Evolutionary conservation across 2,797 vertebrate genomes (phyloP).

Genomic region (Spatula clypeata): DNA sequence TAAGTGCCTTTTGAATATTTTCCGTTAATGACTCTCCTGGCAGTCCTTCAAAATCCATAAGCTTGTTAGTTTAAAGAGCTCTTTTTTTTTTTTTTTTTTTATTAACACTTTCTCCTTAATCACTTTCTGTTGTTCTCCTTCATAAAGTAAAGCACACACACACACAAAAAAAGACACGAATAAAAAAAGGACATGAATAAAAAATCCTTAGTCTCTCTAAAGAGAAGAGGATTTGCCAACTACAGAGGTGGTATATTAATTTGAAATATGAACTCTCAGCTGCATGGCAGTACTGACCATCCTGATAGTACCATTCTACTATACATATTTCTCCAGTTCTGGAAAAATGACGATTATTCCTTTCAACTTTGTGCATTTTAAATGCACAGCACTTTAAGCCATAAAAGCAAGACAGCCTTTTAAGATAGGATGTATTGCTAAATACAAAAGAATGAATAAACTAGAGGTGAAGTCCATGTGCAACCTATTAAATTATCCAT

Average conservation of each 20-base stretch:
- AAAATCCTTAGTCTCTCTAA: neutral
- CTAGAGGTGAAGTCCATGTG: constrained; percentile 57
- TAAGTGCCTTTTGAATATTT: constrained; percentile 72
- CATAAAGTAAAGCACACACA: neutral
- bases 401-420: constrained; percentile 27
- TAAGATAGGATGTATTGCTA: constrained; percentile 8
- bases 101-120: constrained; percentile 49
- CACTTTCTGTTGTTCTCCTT: constrained; percentile 43
- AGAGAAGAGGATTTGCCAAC: constrained; percentile 23
- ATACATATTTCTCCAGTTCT: neutral
- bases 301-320: neutral
- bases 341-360: constrained; percentile 8
- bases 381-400: constrained; percentile 43
- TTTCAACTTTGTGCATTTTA: constrained; percentile 38
- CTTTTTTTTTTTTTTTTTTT: neutral
- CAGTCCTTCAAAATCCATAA: constrained; percentile 72
- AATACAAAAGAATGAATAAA: constrained; percentile 64
- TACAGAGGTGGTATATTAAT: neutral
- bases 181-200: neutral
- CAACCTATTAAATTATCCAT: constrained; percentile 71
- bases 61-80: constrained; percentile 63
- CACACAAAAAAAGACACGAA: too few relatives aligned
- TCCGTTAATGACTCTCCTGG: constrained; percentile 68
- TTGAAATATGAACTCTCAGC: neutral
- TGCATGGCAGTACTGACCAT: neutral